Percentiles rank a stretch among this genome's conserved stretches.
Evolutionary conservation across 2,113 vertebrate genomes (phyloP).

Genomic region (Tringa solitaria): DNA sequence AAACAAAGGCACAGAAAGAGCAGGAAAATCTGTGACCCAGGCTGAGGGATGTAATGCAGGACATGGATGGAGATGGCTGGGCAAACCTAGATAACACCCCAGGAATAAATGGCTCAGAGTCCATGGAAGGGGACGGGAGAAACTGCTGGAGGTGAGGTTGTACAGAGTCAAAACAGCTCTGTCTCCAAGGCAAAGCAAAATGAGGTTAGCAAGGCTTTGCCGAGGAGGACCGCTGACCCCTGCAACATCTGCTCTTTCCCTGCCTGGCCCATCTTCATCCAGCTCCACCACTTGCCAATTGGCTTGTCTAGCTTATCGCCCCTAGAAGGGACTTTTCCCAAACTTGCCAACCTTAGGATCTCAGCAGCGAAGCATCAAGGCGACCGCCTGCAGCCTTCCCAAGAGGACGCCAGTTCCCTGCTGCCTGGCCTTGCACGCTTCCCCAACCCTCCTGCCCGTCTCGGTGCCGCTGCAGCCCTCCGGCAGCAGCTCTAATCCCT

Average conservation of each 20-base stretch:
- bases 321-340: conserved; percentile 15
- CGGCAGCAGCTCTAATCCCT: conserved; percentile 49
- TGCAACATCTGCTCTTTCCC: neutral
- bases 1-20: neutral
- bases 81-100: neutral
- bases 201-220: neutral
- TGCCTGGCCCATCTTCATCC: neutral
- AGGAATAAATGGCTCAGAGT: neutral
- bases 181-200: neutral
- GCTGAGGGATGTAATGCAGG: neutral
- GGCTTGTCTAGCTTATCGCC: neutral
- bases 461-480: conserved; percentile 1
- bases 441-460: neutral
- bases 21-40: neutral
- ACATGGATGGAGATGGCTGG: neutral
- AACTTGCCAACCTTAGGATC: neutral
- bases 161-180: neutral
- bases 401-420: neutral
- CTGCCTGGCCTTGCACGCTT: neutral
- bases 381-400: neutral
- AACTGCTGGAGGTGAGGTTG: neutral
- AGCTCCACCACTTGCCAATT: neutral
- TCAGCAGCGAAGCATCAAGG: neutral
- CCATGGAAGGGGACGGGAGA: neutral
- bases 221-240: neutral